phyloP scores from a whole-genome alignment of 2,797 vertebrate genomes.

The Hydrocynus forskahlii region DNA sequence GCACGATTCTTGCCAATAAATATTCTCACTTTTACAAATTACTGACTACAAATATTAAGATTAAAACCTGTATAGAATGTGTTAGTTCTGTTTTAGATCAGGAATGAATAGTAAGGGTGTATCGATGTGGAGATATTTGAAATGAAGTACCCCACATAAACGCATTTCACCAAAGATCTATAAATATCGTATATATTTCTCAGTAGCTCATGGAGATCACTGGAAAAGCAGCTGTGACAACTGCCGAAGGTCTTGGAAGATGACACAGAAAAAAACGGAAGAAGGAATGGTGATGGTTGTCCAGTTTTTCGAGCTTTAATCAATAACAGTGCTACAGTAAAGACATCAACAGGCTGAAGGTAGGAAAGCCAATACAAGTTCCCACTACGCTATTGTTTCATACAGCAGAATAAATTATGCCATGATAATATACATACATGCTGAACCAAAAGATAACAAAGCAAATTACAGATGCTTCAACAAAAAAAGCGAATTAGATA shows the following conservation, averaged over 20 bases:
- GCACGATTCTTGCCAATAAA: constrained; percentile 48
- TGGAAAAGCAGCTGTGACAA: neutral
- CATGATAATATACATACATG: constrained; percentile 87
- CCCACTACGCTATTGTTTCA: constrained; percentile 91
- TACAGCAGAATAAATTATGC: constrained; percentile 99
- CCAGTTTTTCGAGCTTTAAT: constrained; percentile 84
- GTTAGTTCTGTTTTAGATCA: neutral
- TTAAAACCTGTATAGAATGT: constrained; percentile 27
- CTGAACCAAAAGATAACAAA: constrained; percentile 73
- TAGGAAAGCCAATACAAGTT: constrained; percentile 91
- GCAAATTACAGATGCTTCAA: constrained; percentile 63
- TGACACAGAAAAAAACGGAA: constrained; percentile 6
- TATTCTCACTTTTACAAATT: constrained; percentile 42
- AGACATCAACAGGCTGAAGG: constrained; percentile 90
- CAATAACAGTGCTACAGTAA: constrained; percentile 92
- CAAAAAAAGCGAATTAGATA: constrained; percentile 61
- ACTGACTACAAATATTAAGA: constrained; percentile 43
- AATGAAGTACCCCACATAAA: too few relatives aligned
- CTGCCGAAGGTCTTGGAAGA: neutral
- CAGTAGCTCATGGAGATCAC: neutral
- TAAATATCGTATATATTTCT: neutral
- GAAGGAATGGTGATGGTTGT: constrained; percentile 33
- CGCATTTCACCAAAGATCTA: neutral
- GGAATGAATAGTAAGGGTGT: constrained; percentile 1
- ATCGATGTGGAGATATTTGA: neutral